phyloP scores from a whole-genome alignment of 2,113 vertebrate genomes.

The Clarias batrachus region DNA sequence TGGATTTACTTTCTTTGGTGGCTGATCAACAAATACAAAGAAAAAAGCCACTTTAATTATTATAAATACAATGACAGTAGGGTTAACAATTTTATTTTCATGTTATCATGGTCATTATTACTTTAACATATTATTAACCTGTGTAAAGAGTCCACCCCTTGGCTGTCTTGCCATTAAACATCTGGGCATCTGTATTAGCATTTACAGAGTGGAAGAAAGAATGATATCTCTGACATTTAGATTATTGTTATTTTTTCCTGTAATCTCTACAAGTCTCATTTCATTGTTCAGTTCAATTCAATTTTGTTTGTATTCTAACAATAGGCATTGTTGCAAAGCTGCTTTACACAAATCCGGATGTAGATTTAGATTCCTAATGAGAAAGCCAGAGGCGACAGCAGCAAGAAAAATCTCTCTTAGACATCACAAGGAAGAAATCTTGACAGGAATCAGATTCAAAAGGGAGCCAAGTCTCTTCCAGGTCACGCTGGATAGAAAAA shows the following conservation, averaged over 20 bases:
- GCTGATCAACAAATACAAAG: background rate
- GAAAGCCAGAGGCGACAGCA: background rate
- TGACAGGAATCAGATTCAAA: background rate
- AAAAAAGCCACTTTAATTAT: background rate
- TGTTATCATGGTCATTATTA: background rate
- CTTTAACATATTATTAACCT: background rate
- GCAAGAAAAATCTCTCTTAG: background rate
- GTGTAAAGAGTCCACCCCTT: background rate
- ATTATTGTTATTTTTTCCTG: background rate
- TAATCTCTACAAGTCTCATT: background rate
- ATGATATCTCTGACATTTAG: background rate
- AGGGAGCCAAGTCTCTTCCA: background rate
- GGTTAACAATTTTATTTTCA: background rate
- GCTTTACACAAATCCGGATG: constrained; percentile 21
- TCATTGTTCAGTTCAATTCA: background rate
- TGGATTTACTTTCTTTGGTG: background rate
- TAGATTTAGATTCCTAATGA: constrained; percentile 5
- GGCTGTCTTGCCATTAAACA: background rate
- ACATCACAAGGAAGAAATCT: background rate
- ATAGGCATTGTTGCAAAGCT: constrained; percentile 12
- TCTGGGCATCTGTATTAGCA: background rate
- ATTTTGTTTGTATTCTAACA: background rate
- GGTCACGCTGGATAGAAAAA: background rate
- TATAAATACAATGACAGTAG: background rate
- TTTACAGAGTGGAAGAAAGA: background rate